phyloP scores from a whole-genome alignment of 2,888 invertebrate genomes.

The Nemurella pictetii region DNA sequence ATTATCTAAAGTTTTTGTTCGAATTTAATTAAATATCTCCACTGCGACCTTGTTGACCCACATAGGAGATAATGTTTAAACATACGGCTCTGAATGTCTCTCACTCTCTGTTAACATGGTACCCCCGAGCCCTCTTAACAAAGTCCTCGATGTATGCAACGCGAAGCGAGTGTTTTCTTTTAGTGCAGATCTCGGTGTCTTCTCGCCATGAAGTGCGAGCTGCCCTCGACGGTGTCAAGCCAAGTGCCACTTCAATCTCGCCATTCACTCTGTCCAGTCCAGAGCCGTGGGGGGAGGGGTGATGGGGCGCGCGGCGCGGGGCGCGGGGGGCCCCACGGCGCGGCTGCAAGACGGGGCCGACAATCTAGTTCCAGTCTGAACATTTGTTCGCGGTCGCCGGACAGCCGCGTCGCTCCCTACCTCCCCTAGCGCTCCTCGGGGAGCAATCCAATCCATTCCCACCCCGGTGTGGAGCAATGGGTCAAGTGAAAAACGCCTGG shows the following conservation, averaged over 20 bases:
- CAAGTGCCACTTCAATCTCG: constrained; percentile 27
- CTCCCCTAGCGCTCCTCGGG: constrained; percentile 28
- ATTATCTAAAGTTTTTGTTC: too few species aligned
- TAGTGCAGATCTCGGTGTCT: background rate
- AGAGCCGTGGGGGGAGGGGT: background rate
- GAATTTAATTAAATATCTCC: background rate
- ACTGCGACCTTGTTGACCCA: background rate
- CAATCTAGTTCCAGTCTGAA: too few species aligned
- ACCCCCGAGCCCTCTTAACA: constrained; percentile 3
- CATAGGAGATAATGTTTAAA: background rate
- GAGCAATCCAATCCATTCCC: constrained; percentile 41
- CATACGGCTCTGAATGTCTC: background rate
- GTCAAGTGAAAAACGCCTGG: constrained; percentile 39
- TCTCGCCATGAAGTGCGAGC: background rate
- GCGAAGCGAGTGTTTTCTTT: constrained; percentile 10
- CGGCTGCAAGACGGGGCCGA: constrained; percentile 15
- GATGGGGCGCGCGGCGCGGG: background rate
- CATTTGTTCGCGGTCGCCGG: constrained; percentile 33
- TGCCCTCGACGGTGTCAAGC: constrained; percentile 10
- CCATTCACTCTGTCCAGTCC: background rate
- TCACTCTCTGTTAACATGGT: constrained; percentile 6
- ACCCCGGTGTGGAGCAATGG: constrained; percentile 29
- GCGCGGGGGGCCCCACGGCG: background rate
- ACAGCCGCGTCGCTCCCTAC: constrained; percentile 29
- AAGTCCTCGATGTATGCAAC: background rate